Percentiles rank a stretch among this genome's conserved stretches.
Evolutionary conservation across 2,797 vertebrate genomes (phyloP).

Genomic region (Pseudochirops corinnae): DNA sequence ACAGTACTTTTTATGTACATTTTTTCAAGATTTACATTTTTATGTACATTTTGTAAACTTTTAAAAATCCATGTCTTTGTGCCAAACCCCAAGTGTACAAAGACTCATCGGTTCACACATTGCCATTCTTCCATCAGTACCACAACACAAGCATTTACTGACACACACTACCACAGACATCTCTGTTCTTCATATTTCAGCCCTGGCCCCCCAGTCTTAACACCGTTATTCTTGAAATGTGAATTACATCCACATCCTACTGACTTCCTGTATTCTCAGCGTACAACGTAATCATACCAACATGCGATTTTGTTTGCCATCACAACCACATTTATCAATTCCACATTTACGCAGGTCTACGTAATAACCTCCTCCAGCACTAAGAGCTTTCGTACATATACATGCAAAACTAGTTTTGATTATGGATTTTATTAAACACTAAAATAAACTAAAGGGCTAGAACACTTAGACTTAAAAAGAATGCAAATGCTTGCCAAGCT

Average conservation of each 20-base stretch:
- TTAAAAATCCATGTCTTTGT: slow-evolving; percentile 73
- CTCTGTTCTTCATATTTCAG: slow-evolving; percentile 81
- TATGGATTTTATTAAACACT: slow-evolving; percentile 80
- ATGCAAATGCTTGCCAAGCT: slow-evolving; percentile 73
- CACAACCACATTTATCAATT: slow-evolving; percentile 80
- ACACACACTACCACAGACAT: slow-evolving; percentile 68
- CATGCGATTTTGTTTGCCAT: slow-evolving; percentile 56
- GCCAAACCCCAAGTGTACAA: slow-evolving; percentile 80
- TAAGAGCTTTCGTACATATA: slow-evolving; percentile 78
- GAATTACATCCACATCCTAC: slow-evolving; percentile 57
- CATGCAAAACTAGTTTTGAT: slow-evolving; percentile 85
- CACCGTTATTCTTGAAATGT: slow-evolving; percentile 72
- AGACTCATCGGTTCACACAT: slow-evolving; percentile 72
- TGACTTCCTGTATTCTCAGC: slow-evolving; percentile 57
- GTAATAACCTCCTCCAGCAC: slow-evolving; percentile 73
- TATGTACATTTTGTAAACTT: slow-evolving; percentile 90
- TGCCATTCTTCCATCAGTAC: slow-evolving; percentile 76
- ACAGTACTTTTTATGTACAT: slow-evolving; percentile 88
- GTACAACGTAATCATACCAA: slow-evolving; percentile 74
- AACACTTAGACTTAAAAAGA: slow-evolving; percentile 77
- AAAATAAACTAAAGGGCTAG: slow-evolving; percentile 82
- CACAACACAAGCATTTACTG: slow-evolving; percentile 65
- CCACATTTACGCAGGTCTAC: slow-evolving; percentile 81
- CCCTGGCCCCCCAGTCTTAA: slow-evolving; percentile 83
- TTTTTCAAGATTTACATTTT: slow-evolving; percentile 92